Evolutionary conservation across 2,113 vertebrate species (phyloP).

Genomic region (Oreochromis tanganicae): DNA sequence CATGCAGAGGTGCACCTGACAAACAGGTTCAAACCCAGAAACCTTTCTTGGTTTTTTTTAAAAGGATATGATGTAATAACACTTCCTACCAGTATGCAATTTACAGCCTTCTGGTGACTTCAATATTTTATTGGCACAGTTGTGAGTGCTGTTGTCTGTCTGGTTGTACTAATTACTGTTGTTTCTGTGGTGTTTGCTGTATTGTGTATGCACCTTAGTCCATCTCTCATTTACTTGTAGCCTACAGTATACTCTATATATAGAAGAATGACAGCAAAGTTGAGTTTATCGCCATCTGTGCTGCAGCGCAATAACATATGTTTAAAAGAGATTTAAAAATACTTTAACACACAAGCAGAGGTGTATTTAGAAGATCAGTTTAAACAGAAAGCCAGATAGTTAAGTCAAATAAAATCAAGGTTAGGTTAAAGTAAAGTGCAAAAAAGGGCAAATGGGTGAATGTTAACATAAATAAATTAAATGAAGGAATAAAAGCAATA

Average conservation of each 20-base stretch:
- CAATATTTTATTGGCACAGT: not conserved
- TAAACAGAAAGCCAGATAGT: not conserved
- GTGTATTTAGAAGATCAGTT: not conserved
- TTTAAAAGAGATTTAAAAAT: not conserved
- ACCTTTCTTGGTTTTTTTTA: not conserved
- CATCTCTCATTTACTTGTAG: not conserved
- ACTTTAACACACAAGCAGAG: not conserved
- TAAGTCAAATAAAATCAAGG: not conserved
- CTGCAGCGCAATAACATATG: not conserved
- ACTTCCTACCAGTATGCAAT: not conserved
- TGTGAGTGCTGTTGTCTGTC: not conserved
- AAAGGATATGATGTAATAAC: not conserved
- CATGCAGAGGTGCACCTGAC: not conserved
- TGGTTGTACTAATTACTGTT: not conserved
- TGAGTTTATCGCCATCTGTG: accelerated
- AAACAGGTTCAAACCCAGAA: not conserved
- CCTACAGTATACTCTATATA: not conserved
- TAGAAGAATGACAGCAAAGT: not conserved
- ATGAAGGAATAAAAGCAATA: not conserved
- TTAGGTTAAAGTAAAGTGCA: not conserved
- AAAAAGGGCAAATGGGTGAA: not conserved
- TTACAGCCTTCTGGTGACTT: not conserved
- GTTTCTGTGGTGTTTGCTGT: not conserved
- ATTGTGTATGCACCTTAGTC: not conserved
- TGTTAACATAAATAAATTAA: not conserved